Conservation (phyloP, 1,140 invertebrate species). For the Lepidurus couesii region DNA sequence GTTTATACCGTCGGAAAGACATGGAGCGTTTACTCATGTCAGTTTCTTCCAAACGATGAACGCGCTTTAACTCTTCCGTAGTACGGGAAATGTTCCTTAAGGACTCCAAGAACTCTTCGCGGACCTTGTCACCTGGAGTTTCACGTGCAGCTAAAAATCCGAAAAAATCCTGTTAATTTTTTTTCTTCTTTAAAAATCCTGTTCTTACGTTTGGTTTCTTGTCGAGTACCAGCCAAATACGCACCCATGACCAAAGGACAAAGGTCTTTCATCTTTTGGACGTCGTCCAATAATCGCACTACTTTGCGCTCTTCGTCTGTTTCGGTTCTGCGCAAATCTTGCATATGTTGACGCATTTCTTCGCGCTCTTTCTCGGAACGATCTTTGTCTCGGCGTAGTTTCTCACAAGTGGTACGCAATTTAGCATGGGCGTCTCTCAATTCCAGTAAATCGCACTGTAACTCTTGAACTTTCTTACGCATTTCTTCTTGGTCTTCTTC, state of each 20-base stretch:
- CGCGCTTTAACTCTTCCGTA: constrained; percentile 38
- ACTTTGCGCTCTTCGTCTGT: constrained; percentile 60
- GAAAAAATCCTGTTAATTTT: neutral
- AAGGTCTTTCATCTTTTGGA: constrained; percentile 38
- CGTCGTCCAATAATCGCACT: constrained; percentile 61
- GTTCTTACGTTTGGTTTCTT: constrained; percentile 38
- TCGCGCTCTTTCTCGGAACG: constrained; percentile 75
- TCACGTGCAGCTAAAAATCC: constrained; percentile 33
- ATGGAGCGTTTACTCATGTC: constrained; percentile 40
- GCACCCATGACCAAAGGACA: constrained; percentile 39
- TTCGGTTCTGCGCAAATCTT: constrained; percentile 51
- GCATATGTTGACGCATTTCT: constrained; percentile 51
- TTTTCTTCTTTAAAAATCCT: neutral
- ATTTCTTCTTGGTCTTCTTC: constrained; percentile 86
- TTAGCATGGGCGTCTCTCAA: constrained; percentile 84
- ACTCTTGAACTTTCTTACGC: constrained; percentile 69
- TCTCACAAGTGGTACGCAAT: constrained; percentile 83
- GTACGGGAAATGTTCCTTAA: constrained; percentile 37
- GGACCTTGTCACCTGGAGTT: constrained; percentile 38
- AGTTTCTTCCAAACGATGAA: constrained; percentile 37
- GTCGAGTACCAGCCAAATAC: constrained; percentile 36
- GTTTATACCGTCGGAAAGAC: constrained; percentile 41
- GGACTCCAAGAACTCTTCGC: constrained; percentile 39
- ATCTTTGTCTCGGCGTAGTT: constrained; percentile 78
- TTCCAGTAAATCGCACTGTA: constrained; percentile 81